A percentile compares a stretch with the other conserved stretches of the same genome.
phyloP scores from a whole-genome alignment of 1,140 invertebrate species.

The Drosophila yakuba region DNA sequence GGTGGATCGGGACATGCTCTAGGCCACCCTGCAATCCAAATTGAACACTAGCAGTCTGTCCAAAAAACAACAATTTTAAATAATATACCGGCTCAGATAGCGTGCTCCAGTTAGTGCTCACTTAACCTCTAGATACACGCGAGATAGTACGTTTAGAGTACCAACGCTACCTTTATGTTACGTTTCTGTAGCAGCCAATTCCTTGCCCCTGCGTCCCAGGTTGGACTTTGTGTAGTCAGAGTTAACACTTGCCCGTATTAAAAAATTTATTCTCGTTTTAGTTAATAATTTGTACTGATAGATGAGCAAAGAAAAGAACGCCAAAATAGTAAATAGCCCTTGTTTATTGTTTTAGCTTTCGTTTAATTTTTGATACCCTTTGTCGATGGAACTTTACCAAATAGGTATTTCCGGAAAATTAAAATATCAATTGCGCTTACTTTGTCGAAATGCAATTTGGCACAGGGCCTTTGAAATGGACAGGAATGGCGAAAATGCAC shows the following conservation, averaged over 20 bases:
- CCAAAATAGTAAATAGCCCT: slow-evolving; percentile 14
- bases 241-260: background rate
- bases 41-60: slow-evolving; percentile 9
- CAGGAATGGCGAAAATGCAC: slow-evolving; percentile 15
- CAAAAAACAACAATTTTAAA: slow-evolving; percentile 50
- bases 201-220: background rate
- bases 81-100: slow-evolving; percentile 26
- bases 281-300: background rate
- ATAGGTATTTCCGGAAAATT: background rate
- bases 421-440: too few relatives aligned
- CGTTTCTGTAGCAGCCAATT: slow-evolving; percentile 41
- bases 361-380: background rate
- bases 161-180: slow-evolving; percentile 37
- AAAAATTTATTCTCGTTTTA: background rate
- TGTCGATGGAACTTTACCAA: background rate
- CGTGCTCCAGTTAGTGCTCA: slow-evolving; percentile 17
- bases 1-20: slow-evolving; percentile 86
- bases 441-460: background rate
- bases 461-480: background rate
- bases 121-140: slow-evolving; percentile 43
- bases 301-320: background rate
- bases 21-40: slow-evolving; percentile 16
- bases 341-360: background rate
- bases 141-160: slow-evolving; percentile 42
- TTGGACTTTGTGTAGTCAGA: background rate